Base-by-base conservation (phyloP, 2,113 vertebrate species). In the Cebidichthys violaceus region DNA sequence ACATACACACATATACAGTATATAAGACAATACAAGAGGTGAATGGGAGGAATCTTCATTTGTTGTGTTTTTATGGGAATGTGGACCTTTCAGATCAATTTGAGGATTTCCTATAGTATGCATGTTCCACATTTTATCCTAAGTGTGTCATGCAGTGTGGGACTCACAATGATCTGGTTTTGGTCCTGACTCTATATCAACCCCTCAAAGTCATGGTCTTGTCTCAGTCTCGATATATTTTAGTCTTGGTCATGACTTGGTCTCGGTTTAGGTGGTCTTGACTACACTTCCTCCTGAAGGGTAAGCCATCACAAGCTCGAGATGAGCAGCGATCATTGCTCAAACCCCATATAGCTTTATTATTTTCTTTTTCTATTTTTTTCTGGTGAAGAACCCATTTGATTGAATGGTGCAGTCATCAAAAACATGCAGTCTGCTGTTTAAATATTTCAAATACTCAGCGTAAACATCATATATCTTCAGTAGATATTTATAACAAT, bases 401-500 rank as follows among this genome's bases (percentile, higher is more conserved):
- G 50, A 72, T 43, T n/a, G 35, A 83, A 60, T 10, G 31, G 39
- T 52, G 6, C 47, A 41, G 39, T 27, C 47, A 55, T 55, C 60
- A 65, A 60, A 45, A 64, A 59, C 9, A 9, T 45, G 35, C 22
- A 59, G 29, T 57, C 31, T 57, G 14, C 22, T 17, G 13, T 72
- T 59, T 77, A 20, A 72, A 60, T 77, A 60, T 69, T 69, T 22
- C 22, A 33, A 33, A 33, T 33, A 35, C 14, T 22, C 27, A 29
- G 54, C 17, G 27, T 39, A 62, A 79, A 68, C 27, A 55, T 35
- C 75, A 62, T 64, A 29, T 29, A 54, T 69, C 70, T 79, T 74
- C 22, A 15, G 4, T 45, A 29, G 29, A 52, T 41, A 59, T 59
- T 60, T 57, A n/a, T n/a, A n/a, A n/a, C n/a, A n/a, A n/a, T n/a